A percentile compares a stretch with the other conserved stretches of the same genome.
Conservation (phyloP, 53 echinoderm and acorn worm species). For the Actinopyga echinites region DNA sequence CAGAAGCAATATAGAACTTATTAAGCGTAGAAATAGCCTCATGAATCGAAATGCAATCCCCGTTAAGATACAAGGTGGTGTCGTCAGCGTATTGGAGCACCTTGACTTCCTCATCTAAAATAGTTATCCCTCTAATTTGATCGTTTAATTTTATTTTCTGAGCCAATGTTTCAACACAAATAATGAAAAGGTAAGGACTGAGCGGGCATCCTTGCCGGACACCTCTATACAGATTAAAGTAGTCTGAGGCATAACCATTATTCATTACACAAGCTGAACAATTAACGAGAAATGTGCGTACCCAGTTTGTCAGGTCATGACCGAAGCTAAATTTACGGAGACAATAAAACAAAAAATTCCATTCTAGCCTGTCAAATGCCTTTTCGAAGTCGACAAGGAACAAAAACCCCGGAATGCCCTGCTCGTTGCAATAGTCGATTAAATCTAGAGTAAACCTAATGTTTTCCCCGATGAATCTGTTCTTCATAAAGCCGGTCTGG, state of each 20-base stretch:
- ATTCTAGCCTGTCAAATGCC: not conserved
- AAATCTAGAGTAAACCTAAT: slow-evolving; percentile 9
- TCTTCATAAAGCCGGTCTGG: not conserved
- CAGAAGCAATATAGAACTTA: not conserved
- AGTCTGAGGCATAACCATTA: not conserved
- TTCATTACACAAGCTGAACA: not conserved
- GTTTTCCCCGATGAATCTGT: not conserved
- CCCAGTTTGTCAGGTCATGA: not conserved
- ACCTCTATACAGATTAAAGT: not conserved
- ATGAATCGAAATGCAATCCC: not conserved
- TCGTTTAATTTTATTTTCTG: not conserved
- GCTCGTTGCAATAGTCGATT: not conserved
- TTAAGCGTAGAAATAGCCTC: not conserved
- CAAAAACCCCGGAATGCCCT: not conserved
- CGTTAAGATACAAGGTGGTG: not conserved
- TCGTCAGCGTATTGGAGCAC: not conserved
- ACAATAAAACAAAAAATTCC: not conserved
- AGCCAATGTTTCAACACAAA: not conserved
- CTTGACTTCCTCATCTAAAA: not conserved
- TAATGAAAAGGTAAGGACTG: not conserved
- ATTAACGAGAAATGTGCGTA: not conserved
- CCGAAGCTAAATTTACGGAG: not conserved
- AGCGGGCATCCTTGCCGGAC: not conserved
- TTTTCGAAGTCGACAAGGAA: slow-evolving; percentile 4
- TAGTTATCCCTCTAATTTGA: not conserved